Evolutionary conservation across 2,113 vertebrate genomes (phyloP), one percentile per base, ranked within the genome.

Genomic region (Castor canadensis): DNA sequence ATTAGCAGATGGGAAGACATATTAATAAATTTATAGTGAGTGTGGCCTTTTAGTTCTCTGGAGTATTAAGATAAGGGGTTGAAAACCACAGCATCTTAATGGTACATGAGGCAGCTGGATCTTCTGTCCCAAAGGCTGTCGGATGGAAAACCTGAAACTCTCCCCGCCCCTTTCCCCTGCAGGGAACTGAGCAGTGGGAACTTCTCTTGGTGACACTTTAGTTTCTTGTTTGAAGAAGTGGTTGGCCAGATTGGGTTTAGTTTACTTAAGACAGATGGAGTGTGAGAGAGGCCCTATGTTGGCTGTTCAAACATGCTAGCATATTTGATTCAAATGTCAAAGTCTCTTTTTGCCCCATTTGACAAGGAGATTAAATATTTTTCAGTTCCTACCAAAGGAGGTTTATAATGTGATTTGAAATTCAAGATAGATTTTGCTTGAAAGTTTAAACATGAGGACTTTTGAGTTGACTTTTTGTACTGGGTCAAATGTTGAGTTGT

Each of bases 21-120:
- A 80, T 93, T 96, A 95, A 56, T 94, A 85, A 69, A 92, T 96
- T 94, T 87, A 94, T 95, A 95, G 84, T 81, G 91, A 95, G 32
- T 5, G 0, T 93, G 87, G 52, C 49, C 56, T 94, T 95, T 94
- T 86, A 52, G 13, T 91, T 92, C 58, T 95, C 72, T 86, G 87
- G 38, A 77, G 71, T 87, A 40, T 94, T 67, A 89, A 64, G 75
- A 60, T 77, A 54, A 35, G 30, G 66, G 40, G 64, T 86, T 93
- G 79, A 82, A 96, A 95, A 88, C 58, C 40, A 93, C 43, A 96
- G 58, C 38, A n/a, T 96, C 56, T 85, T 83, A 94, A n/a, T 91
- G 76, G 83, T 64, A 0, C 26, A 8, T 84, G 69, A 91, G 40
- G 47, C 87, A 71, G 38, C 43, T 81, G 93, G 49, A 17, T 60